Evolutionary conservation across 2,888 invertebrate genomes (phyloP).

Genomic region (Brachypalpus laphriformis): DNA sequence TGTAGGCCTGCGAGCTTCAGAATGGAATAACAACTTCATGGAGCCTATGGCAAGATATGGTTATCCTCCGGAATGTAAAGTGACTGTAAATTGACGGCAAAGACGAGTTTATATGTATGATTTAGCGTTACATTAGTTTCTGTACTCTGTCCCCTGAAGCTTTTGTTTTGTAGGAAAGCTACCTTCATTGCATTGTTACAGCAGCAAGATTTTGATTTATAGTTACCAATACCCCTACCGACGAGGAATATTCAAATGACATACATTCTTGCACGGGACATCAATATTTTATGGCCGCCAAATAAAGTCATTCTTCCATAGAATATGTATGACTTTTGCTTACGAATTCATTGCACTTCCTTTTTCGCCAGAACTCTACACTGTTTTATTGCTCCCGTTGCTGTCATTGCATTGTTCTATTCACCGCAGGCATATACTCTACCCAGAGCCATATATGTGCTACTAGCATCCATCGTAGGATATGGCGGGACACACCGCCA

Average conservation of each 20-base stretch:
- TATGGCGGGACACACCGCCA: slow-evolving; percentile 23
- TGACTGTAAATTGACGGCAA: no score
- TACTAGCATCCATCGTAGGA: neutral
- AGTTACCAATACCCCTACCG: neutral
- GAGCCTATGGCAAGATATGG: no score
- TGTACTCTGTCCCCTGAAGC: no score
- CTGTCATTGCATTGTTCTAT: slow-evolving; percentile 52
- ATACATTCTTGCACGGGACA: slow-evolving; percentile 39
- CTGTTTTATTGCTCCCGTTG: slow-evolving; percentile 57
- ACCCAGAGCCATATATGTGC: neutral
- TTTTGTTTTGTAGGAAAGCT: neutral
- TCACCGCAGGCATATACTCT: slow-evolving; percentile 16
- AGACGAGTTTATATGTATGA: no score
- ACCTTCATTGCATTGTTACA: neutral
- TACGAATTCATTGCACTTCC: slow-evolving; percentile 55
- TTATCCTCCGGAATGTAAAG: no score
- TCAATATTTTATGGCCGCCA: slow-evolving; percentile 71
- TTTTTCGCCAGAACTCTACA: slow-evolving; percentile 38
- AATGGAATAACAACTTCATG: no score
- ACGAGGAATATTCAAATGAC: slow-evolving; percentile 46
- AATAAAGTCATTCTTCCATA: slow-evolving; percentile 81
- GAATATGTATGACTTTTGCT: slow-evolving; percentile 76
- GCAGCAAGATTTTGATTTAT: slow-evolving; percentile 30
- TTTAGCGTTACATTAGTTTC: no score
- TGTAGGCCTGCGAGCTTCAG: no score